These are phyloP conservation scores for Phyllopteryx taeniolatus DNA, from an alignment of 2,113 vertebrate genomes.

Conservation along the genomic window DNA sequence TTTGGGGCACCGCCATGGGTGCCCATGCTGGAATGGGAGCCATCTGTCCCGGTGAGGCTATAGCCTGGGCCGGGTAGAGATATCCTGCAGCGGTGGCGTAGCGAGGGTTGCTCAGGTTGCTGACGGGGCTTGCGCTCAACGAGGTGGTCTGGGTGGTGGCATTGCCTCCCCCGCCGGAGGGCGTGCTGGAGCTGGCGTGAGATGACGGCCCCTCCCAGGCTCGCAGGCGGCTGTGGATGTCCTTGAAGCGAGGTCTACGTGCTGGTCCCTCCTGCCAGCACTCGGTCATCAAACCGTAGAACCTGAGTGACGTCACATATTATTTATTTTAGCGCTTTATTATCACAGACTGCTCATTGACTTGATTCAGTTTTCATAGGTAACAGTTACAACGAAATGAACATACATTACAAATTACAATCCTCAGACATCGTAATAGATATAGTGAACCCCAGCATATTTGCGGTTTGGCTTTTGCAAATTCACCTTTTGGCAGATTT, in stretches of 20 bases:
- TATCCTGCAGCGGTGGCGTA: slow-evolving; percentile 84
- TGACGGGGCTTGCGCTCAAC: slow-evolving; percentile 94
- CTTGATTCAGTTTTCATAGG: too few relatives aligned
- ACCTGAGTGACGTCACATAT: slow-evolving; percentile 56
- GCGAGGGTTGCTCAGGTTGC: slow-evolving; percentile 92
- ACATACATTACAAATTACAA: too few relatives aligned
- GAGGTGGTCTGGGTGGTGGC: slow-evolving; percentile 98
- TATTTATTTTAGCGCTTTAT: background rate
- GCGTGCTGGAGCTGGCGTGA: slow-evolving; percentile 93
- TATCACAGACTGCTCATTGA: background rate
- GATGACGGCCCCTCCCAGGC: slow-evolving; percentile 95
- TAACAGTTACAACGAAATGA: too few relatives aligned
- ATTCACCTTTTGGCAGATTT: too few relatives aligned
- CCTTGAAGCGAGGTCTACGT: slow-evolving; percentile 88
- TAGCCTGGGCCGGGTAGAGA: slow-evolving; percentile 85
- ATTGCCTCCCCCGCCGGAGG: slow-evolving; percentile 92
- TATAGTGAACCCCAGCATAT: too few relatives aligned
- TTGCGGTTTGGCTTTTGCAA: too few relatives aligned
- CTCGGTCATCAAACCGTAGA: slow-evolving; percentile 94
- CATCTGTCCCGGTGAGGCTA: slow-evolving; percentile 82
- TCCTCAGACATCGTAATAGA: too few relatives aligned
- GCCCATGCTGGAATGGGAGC: slow-evolving; percentile 77
- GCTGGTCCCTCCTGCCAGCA: slow-evolving; percentile 97
- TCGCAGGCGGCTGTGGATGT: slow-evolving; percentile 87
- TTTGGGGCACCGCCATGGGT: slow-evolving; percentile 79